Base-by-base conservation (phyloP, 2,888 invertebrate species). In the Eupithecia vulgata region DNA sequence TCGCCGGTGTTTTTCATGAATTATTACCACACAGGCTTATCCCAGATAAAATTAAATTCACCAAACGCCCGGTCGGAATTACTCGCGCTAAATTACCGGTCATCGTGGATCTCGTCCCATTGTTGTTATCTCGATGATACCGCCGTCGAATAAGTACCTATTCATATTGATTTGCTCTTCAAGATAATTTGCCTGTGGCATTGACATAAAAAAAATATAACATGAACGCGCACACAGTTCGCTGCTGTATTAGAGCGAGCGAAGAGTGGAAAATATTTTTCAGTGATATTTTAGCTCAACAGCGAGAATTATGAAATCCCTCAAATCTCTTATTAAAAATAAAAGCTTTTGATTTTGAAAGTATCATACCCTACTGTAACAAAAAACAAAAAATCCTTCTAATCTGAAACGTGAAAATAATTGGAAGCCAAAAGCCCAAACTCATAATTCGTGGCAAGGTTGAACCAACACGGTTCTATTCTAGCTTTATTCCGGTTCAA, bases 21-120 rank as follows among this genome's bases (percentile, higher is more conserved):
- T 89, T 88, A 90, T 90, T 87, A 82, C 84, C 82, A 79, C 74
- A 80, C 77, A 82, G 80, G 87, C 84, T 88, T 87, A 87, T 84
- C 84, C 87, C 81, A 83, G 87, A 88, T 91, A 88, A 90, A 91
- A 91, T 92, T 89, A 87, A 91, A 91, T 89, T 90, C 83, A 83
- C 83, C 86, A 85, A 87, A 85, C 84, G 84, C 83, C 81, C 82
- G 83, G 80, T 84, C 83, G 79, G 85, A 85, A 89, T 90, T 88
- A 88, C 86, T 83, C 84, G 81, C 87, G 89, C 88, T 88, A 88
- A 90, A 91, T 91, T 89, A 90, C 88, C 86, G 87, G 87, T 86
- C 87, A 89, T 91, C 90, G 89, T 87, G 85, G 80, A 82, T 82
- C 83, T 66, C 82, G 80, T 78, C 75, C 81, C 81, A 82, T 82